Evolutionary conservation across 2,888 invertebrate species (phyloP).

Genomic region (Penaeus monodon): DNA sequence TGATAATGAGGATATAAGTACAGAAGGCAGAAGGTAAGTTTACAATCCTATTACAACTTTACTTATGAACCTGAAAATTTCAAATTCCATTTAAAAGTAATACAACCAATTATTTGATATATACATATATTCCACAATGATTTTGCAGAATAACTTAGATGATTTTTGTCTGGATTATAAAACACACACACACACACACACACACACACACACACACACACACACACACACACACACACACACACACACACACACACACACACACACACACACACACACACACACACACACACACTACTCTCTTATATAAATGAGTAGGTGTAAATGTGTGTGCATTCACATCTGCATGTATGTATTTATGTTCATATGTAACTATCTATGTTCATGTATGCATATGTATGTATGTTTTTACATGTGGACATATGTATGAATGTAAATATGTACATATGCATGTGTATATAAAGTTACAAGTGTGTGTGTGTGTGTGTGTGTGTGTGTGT

Average conservation of each 20-base stretch:
- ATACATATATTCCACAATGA: neutral
- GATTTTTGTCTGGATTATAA: neutral
- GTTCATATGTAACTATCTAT: neutral
- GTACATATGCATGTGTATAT: too few species aligned
- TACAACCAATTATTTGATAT: slow-evolving; percentile 1
- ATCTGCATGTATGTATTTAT: neutral
- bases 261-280: neutral
- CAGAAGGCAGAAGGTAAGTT: too few species aligned
- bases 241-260: neutral
- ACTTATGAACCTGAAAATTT: too few species aligned
- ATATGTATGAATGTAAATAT: too few species aligned
- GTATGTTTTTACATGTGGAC: too few species aligned
- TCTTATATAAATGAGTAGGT: neutral
- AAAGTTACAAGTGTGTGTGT: neutral
- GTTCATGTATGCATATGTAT: too few species aligned
- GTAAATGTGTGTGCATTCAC: neutral
- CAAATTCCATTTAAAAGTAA: neutral
- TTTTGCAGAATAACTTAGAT: neutral
- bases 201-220: neutral
- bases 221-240: neutral
- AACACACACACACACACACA: neutral
- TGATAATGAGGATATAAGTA: too few species aligned
- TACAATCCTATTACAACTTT: too few species aligned
- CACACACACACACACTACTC: neutral
- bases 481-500: neutral